A percentile compares a stretch with the other conserved stretches of the same genome.
phyloP scores from a whole-genome alignment of 2,797 vertebrate species.

The Myotis planiceps region DNA sequence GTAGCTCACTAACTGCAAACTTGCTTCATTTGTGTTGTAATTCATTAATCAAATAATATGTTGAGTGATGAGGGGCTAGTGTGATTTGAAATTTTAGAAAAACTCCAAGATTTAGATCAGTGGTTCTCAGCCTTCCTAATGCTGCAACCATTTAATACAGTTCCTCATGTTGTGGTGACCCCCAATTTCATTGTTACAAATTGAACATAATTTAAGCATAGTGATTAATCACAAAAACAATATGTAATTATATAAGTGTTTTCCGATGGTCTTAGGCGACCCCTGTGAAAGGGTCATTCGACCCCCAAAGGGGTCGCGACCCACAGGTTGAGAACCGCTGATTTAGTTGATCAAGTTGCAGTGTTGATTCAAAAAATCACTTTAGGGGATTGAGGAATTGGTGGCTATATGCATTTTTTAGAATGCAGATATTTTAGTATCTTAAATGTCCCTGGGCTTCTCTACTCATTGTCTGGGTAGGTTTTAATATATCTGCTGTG shows the following conservation, averaged over 20 bases:
- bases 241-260: no score
- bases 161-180: no score
- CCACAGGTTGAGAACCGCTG: not conserved
- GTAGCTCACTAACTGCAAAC: slow-evolving; percentile 52
- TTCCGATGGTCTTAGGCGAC: no score
- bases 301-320: no score
- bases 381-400: not conserved
- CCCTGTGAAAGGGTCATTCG: no score
- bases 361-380: slow-evolving; percentile 30
- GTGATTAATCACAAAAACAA: no score
- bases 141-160: no score
- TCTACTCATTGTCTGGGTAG: not conserved
- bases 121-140: no score
- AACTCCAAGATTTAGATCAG: slow-evolving; percentile 41
- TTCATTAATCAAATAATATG: slow-evolving; percentile 49
- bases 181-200: no score
- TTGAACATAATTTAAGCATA: no score
- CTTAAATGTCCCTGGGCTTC: not conserved
- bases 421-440: not conserved
- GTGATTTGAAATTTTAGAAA: slow-evolving; percentile 60
- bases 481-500: not conserved
- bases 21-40: slow-evolving; percentile 44
- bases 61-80: slow-evolving; percentile 25
- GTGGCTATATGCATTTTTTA: not conserved
- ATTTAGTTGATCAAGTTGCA: slow-evolving; percentile 48